Percentiles rank a stretch among this genome's conserved stretches.
phyloP scores from a whole-genome alignment of 2,888 invertebrate species.

The Adela reaumurella region DNA sequence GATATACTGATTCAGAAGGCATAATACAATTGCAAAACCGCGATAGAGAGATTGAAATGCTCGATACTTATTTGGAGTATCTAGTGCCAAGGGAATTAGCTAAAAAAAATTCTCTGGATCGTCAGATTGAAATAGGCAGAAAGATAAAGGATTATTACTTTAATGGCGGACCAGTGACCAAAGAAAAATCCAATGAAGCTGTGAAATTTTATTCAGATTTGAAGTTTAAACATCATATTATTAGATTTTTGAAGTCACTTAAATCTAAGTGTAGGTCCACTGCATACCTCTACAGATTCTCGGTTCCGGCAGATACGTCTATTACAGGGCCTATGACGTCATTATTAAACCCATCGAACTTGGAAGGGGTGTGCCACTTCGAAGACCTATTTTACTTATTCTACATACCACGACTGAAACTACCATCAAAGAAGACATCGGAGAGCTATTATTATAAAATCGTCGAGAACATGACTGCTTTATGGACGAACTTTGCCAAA shows the following conservation, averaged over 20 bases:
- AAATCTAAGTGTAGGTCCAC: background rate
- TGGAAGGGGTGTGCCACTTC: slow-evolving; percentile 11
- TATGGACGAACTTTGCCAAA: slow-evolving; percentile 16
- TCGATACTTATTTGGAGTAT: background rate
- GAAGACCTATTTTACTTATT: slow-evolving; percentile 15
- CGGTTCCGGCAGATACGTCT: slow-evolving; percentile 7
- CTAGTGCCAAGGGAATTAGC: background rate
- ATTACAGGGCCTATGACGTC: too few species aligned
- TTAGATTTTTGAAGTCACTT: background rate
- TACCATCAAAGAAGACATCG: slow-evolving; percentile 9
- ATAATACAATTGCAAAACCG: too few species aligned
- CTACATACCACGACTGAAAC: slow-evolving; percentile 5
- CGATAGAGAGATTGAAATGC: background rate
- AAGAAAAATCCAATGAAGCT: background rate
- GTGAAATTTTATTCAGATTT: background rate
- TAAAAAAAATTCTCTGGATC: background rate
- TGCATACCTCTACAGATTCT: slow-evolving; percentile 10
- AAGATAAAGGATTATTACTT: background rate
- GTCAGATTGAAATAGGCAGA: background rate
- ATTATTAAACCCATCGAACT: slow-evolving; percentile 5
- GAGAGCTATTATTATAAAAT: slow-evolving; percentile 9
- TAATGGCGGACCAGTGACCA: background rate
- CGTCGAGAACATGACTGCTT: slow-evolving; percentile 8
- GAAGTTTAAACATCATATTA: background rate
- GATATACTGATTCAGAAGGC: background rate